Evolutionary conservation across 2,888 invertebrate species (phyloP).

Genomic region (Odontocerum albicorne): DNA sequence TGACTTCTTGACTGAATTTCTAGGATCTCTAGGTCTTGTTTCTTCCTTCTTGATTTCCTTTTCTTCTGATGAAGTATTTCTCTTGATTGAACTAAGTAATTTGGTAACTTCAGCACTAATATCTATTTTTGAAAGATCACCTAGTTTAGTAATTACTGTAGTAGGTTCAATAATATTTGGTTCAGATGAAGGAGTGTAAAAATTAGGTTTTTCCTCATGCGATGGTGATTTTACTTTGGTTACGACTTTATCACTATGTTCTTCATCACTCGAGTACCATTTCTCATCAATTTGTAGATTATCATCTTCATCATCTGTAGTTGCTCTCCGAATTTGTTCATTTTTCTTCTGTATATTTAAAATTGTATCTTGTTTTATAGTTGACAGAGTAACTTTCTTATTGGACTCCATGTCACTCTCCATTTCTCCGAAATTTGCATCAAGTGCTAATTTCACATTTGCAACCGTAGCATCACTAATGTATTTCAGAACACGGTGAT

Average conservation of each 20-base stretch:
- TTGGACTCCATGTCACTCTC: conserved; percentile 38
- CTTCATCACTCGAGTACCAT: conserved; percentile 84
- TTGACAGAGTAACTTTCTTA: conserved; percentile 41
- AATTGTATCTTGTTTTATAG: conserved; percentile 2
- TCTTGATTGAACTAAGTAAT: conserved; percentile 63
- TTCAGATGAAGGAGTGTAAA: conserved; percentile 41
- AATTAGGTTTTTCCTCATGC: conserved; percentile 39
- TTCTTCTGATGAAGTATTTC: conserved; percentile 47
- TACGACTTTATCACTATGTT: conserved; percentile 55
- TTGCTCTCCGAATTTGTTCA: conserved; percentile 54
- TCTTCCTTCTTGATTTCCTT: conserved; percentile 43
- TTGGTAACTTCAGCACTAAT: conserved; percentile 74
- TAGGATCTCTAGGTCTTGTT: conserved; percentile 49
- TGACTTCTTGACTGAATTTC: conserved; percentile 44
- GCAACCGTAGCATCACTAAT: conserved; percentile 44
- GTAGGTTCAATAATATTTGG: conserved; percentile 55
- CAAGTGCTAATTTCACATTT: conserved; percentile 37
- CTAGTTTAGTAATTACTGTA: conserved; percentile 62
- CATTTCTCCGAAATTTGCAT: too few relatives aligned
- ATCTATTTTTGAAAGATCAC: conserved; percentile 72
- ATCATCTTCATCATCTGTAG: conserved; percentile 60
- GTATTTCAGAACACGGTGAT: conserved; percentile 55
- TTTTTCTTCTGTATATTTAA: conserved; percentile 34
- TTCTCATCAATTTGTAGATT: conserved; percentile 62
- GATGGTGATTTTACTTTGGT: conserved; percentile 46